Evolutionary conservation across 2,888 invertebrate genomes (phyloP).

Genomic region (Acleris sparsana): DNA sequence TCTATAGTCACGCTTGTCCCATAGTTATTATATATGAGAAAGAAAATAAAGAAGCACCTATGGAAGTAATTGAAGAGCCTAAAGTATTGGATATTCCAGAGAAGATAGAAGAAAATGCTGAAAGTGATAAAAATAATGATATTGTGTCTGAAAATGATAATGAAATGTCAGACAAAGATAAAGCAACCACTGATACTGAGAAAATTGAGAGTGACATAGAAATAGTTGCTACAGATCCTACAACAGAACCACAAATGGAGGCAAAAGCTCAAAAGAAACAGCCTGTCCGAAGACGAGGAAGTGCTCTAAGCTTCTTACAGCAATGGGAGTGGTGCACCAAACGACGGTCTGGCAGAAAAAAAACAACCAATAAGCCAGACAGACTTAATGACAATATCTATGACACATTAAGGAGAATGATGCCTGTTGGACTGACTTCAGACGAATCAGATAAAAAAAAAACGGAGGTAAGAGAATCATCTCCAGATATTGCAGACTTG

Average conservation of each 20-base stretch:
- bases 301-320: conserved; percentile 88
- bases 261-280: conserved; percentile 76
- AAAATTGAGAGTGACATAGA: conserved; percentile 68
- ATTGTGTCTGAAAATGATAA: conserved; percentile 66
- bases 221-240: conserved; percentile 52
- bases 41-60: conserved; percentile 53
- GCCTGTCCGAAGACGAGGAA: conserved; percentile 86
- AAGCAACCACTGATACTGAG: conserved; percentile 65
- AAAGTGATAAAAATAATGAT: conserved; percentile 60
- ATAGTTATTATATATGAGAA: conserved; percentile 68
- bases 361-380: conserved; percentile 76
- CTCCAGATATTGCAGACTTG: conserved; percentile 85
- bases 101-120: conserved; percentile 49
- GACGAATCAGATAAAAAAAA: conserved; percentile 67
- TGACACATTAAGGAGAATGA: conserved; percentile 86
- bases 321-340: conserved; percentile 91
- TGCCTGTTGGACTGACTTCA: conserved; percentile 84
- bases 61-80: conserved; percentile 67
- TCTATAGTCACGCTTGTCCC: conserved; percentile 81
- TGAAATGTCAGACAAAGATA: conserved; percentile 74
- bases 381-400: conserved; percentile 86
- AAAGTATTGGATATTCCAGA: conserved; percentile 58
- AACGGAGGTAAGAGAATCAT: conserved; percentile 78
- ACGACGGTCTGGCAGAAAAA: conserved; percentile 78
- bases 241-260: conserved; percentile 54